These are phyloP conservation scores for Caenorhabditis sp. DNA, from an alignment of 2,888 invertebrate genomes.

Conservation along the genomic window DNA sequence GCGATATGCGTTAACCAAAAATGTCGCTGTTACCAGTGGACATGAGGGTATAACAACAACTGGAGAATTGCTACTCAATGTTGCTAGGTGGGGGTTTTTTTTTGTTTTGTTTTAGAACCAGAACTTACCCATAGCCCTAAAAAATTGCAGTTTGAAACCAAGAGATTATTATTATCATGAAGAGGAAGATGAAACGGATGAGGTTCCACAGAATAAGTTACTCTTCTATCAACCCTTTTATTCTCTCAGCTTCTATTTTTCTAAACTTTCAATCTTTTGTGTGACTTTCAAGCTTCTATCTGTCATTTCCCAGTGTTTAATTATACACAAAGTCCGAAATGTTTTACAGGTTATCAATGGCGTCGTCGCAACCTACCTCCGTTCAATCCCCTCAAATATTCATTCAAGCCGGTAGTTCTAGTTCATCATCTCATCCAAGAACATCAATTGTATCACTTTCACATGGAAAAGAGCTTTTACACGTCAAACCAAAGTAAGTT, in stretches of 20 bases:
- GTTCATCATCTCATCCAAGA: slow-evolving; percentile 32
- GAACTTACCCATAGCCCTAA: slow-evolving; percentile 9
- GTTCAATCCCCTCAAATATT: slow-evolving; percentile 41
- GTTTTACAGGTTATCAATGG: slow-evolving; percentile 44
- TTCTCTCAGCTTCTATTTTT: slow-evolving; percentile 5
- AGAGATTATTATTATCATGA: neutral
- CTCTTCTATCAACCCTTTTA: neutral
- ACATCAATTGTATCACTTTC: slow-evolving; percentile 33
- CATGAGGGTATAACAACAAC: slow-evolving; percentile 48
- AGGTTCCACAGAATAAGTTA: neutral
- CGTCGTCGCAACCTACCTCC: slow-evolving; percentile 38
- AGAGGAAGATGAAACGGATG: neutral
- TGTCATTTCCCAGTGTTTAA: neutral
- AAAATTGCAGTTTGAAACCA: neutral
- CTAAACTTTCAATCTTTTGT: neutral
- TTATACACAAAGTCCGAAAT: neutral
- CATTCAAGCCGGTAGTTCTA: slow-evolving; percentile 39
- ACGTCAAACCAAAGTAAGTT: slow-evolving; percentile 36
- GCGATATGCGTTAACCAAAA: slow-evolving; percentile 45
- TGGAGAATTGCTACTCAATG: slow-evolving; percentile 52
- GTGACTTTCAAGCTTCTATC: neutral
- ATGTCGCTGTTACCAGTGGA: slow-evolving; percentile 46
- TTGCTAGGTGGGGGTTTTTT: slow-evolving; percentile 46
- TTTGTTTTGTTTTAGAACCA: slow-evolving; percentile 1
- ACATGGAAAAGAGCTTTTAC: slow-evolving; percentile 35